Conservation (phyloP, 2,888 invertebrate species). For the Calliscelio sp. region DNA sequence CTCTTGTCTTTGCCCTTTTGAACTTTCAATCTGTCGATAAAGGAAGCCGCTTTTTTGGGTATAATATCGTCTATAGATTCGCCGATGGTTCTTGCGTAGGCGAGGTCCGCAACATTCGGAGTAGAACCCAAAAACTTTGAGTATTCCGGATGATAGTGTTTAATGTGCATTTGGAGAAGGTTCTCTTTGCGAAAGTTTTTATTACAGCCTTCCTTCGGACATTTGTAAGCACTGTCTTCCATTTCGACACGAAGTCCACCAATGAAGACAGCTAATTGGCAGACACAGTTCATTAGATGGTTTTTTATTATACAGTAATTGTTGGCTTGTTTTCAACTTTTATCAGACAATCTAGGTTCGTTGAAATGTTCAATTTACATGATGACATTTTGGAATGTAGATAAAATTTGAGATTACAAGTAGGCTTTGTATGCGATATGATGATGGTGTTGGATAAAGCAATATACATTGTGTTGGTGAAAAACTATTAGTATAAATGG, state of each 20-base stretch:
- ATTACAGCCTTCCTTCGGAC: conserved; percentile 93
- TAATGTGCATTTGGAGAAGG: conserved; percentile 96
- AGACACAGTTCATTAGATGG: conserved; percentile 8
- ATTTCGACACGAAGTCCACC: conserved; percentile 88
- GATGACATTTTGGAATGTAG: too few species aligned
- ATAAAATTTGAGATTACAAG: too few species aligned
- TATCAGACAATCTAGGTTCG: too few species aligned
- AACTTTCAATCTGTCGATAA: conserved; percentile 85
- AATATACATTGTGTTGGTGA: too few species aligned
- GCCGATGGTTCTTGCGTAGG: conserved; percentile 92
- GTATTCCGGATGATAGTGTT: conserved; percentile 96
- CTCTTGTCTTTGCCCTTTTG: conserved; percentile 79
- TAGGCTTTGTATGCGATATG: too few species aligned
- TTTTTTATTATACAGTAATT: too few species aligned
- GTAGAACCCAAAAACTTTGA: conserved; percentile 92
- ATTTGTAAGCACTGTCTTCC: conserved; percentile 89
- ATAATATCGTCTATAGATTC: conserved; percentile 87
- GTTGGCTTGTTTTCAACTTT: too few species aligned
- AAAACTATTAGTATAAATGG: too few species aligned
- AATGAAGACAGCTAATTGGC: conserved; percentile 81
- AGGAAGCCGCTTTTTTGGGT: conserved; percentile 84
- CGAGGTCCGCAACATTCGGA: conserved; percentile 94
- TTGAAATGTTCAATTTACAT: too few species aligned
- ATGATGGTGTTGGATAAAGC: too few species aligned
- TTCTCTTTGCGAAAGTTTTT: conserved; percentile 97